Conservation (phyloP, 1,140 invertebrate genomes). For the Platorchestia sp. region DNA sequence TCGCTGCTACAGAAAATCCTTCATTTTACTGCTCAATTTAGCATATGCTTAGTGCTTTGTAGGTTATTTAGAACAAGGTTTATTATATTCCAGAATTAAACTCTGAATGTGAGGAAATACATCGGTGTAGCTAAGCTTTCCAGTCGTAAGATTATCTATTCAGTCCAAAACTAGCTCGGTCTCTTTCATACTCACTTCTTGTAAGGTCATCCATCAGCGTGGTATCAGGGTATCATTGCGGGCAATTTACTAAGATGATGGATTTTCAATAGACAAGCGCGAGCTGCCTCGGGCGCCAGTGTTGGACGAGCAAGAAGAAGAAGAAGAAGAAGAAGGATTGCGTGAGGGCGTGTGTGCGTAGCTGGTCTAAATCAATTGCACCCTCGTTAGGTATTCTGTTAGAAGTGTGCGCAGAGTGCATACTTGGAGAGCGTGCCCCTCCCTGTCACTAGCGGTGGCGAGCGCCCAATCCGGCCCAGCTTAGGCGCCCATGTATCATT, state of each 20-base stretch:
- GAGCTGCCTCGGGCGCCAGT: background rate
- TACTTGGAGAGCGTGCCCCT: background rate
- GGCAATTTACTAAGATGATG: background rate
- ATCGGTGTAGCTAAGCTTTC: background rate
- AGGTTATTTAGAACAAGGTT: too few relatives aligned
- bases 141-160: background rate
- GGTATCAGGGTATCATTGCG: background rate
- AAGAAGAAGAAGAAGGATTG: background rate
- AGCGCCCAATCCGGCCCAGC: background rate
- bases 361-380: constrained; percentile 44
- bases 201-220: background rate
- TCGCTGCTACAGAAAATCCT: too few relatives aligned
- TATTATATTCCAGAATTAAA: too few relatives aligned
- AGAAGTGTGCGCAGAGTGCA: constrained; percentile 12
- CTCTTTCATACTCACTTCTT: background rate
- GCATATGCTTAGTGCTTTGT: too few relatives aligned
- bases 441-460: background rate
- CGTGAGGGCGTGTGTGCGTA: constrained; percentile 4
- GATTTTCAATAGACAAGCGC: background rate
- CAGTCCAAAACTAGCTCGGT: background rate
- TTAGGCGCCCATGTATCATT: background rate
- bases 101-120: background rate
- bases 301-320: background rate
- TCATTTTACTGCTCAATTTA: too few relatives aligned
- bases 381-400: constrained; percentile 25